Base-by-base conservation (phyloP, 2,113 vertebrate genomes). In the Chrysemys picta region DNA sequence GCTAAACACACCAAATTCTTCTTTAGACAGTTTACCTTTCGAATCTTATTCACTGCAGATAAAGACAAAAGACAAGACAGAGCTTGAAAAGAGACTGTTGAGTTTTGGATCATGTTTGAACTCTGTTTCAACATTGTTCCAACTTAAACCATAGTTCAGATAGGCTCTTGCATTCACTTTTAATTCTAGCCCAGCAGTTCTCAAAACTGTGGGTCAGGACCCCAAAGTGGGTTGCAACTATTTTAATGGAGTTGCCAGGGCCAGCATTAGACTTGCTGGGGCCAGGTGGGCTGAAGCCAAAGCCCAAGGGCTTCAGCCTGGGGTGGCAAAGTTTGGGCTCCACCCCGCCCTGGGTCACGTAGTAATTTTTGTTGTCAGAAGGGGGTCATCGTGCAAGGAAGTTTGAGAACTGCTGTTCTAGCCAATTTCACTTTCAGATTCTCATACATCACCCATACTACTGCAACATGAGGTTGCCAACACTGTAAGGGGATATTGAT, bases 91-190 rank as follows among this genome's bases (percentile, higher is more conserved):
- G 69, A 72, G 29, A 35, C 57, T 59, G 59, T 31, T 62, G 13
- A 29, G 29, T 16, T 35, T 13, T 62, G 59, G 27, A 59, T 29
- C 12, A 59, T 29, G 12, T n/a, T 10, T 54, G 2, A 91, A 53
- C 89, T 82, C 47, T 35, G 10, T 65, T 88, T 69, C 56, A 96
- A 83, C 47, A 75, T 27, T 93, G 45, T 91, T 96, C 84, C 87
- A 94, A 84, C 54, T 42, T 59, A 59, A 59, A 59, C 5, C 29
- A 62, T 62, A 6, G 29, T 62, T 35, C 29, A 62, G 59, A 62
- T 59, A 29, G 10, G 11, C 24, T 22, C 24, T 10, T 8, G 24
- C 8, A 56, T 59, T 59, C 25, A 12, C 57, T 59, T 14, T 62
- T 14, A 31, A 62, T 62, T 31, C 5, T 11, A 59, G 10, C 25